Percentiles rank a stretch among this genome's conserved stretches.
phyloP scores from a whole-genome alignment of 2,797 vertebrate genomes.

The Gambelia wislizenii region DNA sequence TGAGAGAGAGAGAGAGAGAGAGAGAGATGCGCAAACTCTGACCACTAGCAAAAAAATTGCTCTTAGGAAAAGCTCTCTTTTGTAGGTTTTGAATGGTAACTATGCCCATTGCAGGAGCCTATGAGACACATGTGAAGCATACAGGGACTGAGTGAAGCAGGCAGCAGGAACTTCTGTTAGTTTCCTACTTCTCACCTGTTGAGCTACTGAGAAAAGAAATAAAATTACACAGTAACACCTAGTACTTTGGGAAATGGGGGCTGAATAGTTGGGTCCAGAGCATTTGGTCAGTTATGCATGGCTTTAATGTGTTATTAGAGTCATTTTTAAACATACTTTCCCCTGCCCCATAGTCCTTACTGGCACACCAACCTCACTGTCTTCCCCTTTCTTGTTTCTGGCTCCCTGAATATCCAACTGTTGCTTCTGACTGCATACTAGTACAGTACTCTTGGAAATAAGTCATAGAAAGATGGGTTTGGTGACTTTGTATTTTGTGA shows the following conservation, averaged over 20 bases:
- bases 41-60: background rate
- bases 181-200: background rate
- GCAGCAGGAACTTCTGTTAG: background rate
- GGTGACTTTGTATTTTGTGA: background rate
- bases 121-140: background rate
- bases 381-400: background rate
- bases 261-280: background rate
- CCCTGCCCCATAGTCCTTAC: background rate
- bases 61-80: background rate
- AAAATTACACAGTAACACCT: background rate
- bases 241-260: background rate
- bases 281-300: too few relatives aligned
- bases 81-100: background rate
- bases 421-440: background rate
- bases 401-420: background rate
- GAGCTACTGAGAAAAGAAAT: background rate
- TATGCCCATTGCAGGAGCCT: background rate
- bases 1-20: too few relatives aligned
- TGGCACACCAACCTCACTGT: background rate
- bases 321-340: too few relatives aligned
- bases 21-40: too few relatives aligned
- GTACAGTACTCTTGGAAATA: background rate
- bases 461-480: background rate
- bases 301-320: too few relatives aligned
- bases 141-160: too few relatives aligned